These are phyloP conservation scores for Scolopax rusticola DNA, from an alignment of 2,797 vertebrate species.

Conservation along the genomic window DNA sequence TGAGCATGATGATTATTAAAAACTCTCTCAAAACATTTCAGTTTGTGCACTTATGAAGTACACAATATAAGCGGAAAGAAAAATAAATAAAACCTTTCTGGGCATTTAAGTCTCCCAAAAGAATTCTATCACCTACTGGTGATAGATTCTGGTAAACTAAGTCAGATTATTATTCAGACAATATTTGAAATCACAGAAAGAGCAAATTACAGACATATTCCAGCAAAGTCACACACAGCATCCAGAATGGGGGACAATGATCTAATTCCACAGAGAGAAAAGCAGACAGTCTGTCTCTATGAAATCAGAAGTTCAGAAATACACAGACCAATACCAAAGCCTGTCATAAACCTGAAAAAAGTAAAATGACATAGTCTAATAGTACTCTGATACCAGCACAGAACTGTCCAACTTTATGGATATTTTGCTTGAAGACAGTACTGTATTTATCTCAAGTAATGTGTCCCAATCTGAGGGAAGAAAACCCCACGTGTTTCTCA, in stretches of 20 bases:
- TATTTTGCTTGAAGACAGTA: neutral
- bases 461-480: neutral
- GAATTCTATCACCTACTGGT: slow-evolving; percentile 11
- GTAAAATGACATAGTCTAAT: neutral
- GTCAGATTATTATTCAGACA: slow-evolving; percentile 27
- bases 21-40: slow-evolving; percentile 25
- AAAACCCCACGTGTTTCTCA: neutral
- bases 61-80: neutral
- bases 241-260: neutral
- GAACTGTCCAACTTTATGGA: neutral
- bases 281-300: neutral
- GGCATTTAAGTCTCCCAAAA: neutral
- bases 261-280: neutral
- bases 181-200: neutral
- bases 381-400: neutral
- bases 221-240: slow-evolving; percentile 1
- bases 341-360: neutral
- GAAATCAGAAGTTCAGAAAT: neutral
- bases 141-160: neutral
- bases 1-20: slow-evolving; percentile 29
- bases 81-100: neutral
- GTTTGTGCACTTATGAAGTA: neutral
- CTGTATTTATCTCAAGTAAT: neutral
- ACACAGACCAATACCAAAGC: neutral
- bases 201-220: slow-evolving; percentile 18